phyloP scores from a whole-genome alignment of 2,797 vertebrate species.

The Sebastes hubbsi region DNA sequence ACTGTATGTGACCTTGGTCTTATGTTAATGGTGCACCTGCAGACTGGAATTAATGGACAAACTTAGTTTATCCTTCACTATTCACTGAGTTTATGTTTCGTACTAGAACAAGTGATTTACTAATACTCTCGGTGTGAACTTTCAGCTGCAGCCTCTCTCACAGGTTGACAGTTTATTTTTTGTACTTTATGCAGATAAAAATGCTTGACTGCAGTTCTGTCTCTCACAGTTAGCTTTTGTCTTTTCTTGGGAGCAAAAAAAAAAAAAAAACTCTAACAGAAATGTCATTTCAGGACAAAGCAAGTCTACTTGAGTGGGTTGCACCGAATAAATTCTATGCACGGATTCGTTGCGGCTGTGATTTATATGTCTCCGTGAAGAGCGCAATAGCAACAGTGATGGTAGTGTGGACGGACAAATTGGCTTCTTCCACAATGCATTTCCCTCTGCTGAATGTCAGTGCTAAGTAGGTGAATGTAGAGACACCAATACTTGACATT shows the following conservation, averaged over 20 bases:
- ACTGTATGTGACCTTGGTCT: not conserved
- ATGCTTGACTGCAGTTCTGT: not conserved
- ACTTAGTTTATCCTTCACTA: not conserved
- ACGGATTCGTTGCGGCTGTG: not conserved
- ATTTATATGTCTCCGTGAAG: not conserved
- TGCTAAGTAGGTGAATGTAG: not conserved
- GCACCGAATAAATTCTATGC: not conserved
- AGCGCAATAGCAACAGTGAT: not conserved
- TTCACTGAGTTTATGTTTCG: not conserved
- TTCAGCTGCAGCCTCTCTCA: not conserved
- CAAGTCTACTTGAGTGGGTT: not conserved
- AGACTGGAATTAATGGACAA: not conserved
- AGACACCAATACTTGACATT: constrained; percentile 15
- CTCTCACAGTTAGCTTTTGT: constrained; percentile 5
- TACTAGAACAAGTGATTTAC: not conserved
- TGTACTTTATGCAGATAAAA: not conserved
- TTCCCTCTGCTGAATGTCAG: constrained; percentile 13
- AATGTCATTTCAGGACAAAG: not conserved
- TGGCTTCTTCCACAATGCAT: not conserved
- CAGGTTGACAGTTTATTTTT: not conserved
- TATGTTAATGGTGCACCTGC: not conserved
- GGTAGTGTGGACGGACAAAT: not conserved
- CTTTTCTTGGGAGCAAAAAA: not conserved
- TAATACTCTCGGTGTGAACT: not conserved
- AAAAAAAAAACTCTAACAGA: not conserved